Evolutionary conservation across 2,797 vertebrate genomes (phyloP).

Genomic region (Peromyscus eremicus): DNA sequence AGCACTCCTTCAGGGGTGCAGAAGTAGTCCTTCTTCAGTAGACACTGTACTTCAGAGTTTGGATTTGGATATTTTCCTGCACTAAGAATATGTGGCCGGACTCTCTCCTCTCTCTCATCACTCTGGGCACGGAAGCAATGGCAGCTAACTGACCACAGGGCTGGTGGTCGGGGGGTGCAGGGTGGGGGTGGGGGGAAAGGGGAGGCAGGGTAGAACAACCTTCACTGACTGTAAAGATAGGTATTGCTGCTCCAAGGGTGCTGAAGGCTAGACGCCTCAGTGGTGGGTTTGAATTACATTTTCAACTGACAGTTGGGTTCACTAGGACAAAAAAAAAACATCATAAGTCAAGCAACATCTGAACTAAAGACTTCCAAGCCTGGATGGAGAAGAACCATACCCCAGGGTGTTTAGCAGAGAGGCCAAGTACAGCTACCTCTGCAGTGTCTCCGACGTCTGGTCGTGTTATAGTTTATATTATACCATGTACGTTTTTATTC

Average conservation of each 20-base stretch:
- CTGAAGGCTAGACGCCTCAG: neutral
- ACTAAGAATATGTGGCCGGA: neutral
- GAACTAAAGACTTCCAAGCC: neutral
- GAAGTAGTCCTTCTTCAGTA: neutral
- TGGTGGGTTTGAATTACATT: neutral
- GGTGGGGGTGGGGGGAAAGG: too few relatives aligned
- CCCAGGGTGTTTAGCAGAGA: fast-evolving
- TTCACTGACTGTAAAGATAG: too few relatives aligned
- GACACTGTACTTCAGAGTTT: neutral
- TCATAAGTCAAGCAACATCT: neutral
- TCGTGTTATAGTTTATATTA: neutral
- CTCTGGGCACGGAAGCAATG: too few relatives aligned
- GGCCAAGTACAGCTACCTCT: neutral
- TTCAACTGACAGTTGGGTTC: neutral
- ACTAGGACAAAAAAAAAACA: too few relatives aligned
- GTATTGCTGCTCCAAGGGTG: neutral
- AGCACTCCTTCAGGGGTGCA: neutral
- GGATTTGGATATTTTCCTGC: neutral
- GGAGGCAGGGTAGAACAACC: fast-evolving
- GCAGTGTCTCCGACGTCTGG: neutral
- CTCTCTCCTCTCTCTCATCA: too few relatives aligned
- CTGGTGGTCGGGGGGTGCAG: too few relatives aligned
- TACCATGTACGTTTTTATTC: neutral
- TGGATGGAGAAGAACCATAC: neutral
- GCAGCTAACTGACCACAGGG: neutral